Evolutionary conservation across 2,888 invertebrate species (phyloP), one percentile per base, ranked within the genome.

Genomic region (Lagria hirta): DNA sequence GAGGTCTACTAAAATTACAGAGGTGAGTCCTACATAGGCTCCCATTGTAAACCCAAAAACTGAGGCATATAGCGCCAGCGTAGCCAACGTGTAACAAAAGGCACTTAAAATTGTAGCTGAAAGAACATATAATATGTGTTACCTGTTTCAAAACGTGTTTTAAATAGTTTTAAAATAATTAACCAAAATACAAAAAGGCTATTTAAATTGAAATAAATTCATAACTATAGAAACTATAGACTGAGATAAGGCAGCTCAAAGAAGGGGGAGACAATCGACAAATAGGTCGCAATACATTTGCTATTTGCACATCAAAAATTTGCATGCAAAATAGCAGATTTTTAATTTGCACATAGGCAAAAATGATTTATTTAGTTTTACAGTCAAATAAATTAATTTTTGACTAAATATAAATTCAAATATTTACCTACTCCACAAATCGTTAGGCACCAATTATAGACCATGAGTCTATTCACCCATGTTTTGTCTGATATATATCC

Each of bases 11-110:
- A 96, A 78, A 54, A 96, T 92, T 36, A 96, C 95, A 12, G 95
- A 95, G 2, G 96, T 96, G 34, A 97, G 77, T n/a, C 95, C 94
- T 29, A 96, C 95, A 69, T 96, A 97, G 43, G 95, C 95, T 54
- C 96, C 94, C 61, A 92, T 90, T 10, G 91, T 88, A 63, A 92
- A 88, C 35, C 96, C 96, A 67, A 88, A 96, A 5, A 84, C 76
- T 18, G 80, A 76, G 13, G 88, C 83, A 71, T 92, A 97, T 37
- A 86, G 60, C 11, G 84, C 81, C 59, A 96, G 78, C 4, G 85
- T 76, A 61, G 77, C 73, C 70, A 88, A 92, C 58, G 82, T 82
- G 56, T 71, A 70, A 71, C 88, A 90, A 52, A 83, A 79, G 65
- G 87, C 84, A 66, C 89, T 86, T 61, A 92, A 68, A 20, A 83